Evolutionary conservation across 2,113 vertebrate genomes (phyloP).

Genomic region (Laterallus jamaicensis): DNA sequence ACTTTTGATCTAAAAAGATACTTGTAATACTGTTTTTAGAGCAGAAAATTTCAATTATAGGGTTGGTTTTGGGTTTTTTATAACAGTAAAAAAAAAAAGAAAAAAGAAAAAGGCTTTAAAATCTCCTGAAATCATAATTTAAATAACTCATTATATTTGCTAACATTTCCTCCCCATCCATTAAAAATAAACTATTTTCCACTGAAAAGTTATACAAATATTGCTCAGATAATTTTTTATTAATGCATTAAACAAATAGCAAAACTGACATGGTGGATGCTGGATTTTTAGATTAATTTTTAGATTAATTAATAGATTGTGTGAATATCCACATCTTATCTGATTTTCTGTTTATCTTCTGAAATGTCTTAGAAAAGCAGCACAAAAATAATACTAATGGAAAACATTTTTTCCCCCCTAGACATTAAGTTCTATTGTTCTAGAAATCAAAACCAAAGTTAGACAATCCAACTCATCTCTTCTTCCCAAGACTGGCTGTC

Average conservation of each 20-base stretch:
- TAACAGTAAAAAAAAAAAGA: background rate
- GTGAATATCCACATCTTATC: background rate
- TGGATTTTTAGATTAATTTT: no score
- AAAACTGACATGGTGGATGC: background rate
- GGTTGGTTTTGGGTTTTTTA: background rate
- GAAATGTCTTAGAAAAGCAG: background rate
- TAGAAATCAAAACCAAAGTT: background rate
- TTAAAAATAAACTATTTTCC: background rate
- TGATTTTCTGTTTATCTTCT: background rate
- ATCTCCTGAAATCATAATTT: background rate
- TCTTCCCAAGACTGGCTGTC: background rate
- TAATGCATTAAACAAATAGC: background rate
- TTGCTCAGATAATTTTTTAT: background rate
- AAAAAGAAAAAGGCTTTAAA: background rate
- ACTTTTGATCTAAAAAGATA: background rate
- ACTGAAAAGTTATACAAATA: background rate
- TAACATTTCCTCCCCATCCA: background rate
- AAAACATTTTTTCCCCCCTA: background rate
- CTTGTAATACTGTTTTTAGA: background rate
- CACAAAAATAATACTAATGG: background rate
- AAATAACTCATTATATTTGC: background rate
- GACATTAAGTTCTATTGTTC: background rate
- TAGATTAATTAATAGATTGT: background rate
- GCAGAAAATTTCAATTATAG: background rate
- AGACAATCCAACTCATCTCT: background rate